A percentile compares a stretch with the other conserved stretches of the same genome.
Evolutionary conservation across 2,113 vertebrate species (phyloP).

Genomic region (Tyrannus savana): DNA sequence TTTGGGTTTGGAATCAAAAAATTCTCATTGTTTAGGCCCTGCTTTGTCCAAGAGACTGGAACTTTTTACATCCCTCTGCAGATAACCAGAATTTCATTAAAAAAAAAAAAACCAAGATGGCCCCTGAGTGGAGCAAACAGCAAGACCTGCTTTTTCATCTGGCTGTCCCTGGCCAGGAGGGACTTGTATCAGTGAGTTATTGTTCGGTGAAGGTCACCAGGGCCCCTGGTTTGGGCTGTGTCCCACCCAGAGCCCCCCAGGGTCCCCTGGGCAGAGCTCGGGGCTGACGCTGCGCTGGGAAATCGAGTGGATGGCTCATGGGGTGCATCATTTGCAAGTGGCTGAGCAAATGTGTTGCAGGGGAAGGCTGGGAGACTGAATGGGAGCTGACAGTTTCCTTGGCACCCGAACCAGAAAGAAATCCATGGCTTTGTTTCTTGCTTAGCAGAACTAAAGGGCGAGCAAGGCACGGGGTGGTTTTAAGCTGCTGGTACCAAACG

Average conservation of each 20-base stretch:
- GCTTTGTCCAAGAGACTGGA: neutral
- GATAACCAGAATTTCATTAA: neutral
- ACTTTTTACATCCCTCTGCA: neutral
- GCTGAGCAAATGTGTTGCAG: neutral
- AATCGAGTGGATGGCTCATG: neutral
- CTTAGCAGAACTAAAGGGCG: neutral
- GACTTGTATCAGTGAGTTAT: neutral
- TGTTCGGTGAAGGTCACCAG: neutral
- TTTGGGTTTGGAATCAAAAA: neutral
- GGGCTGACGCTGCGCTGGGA: neutral
- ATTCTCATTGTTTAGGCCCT: neutral
- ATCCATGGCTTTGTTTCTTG: neutral
- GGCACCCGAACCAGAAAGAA: neutral
- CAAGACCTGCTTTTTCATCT: neutral
- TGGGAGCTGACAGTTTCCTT: conserved; percentile 32
- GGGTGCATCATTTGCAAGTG: conserved; percentile 7
- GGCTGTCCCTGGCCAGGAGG: neutral
- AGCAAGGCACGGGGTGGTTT: neutral
- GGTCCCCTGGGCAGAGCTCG: rapidly evolving
- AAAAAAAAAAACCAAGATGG: neutral
- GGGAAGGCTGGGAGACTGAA: neutral
- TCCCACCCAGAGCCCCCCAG: neutral
- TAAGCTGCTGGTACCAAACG: neutral
- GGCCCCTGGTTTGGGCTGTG: neutral
- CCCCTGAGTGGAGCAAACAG: neutral